These are phyloP conservation scores for Drosophila mulleri DNA, from an alignment of 2,888 invertebrate genomes.

Conservation along the genomic window DNA sequence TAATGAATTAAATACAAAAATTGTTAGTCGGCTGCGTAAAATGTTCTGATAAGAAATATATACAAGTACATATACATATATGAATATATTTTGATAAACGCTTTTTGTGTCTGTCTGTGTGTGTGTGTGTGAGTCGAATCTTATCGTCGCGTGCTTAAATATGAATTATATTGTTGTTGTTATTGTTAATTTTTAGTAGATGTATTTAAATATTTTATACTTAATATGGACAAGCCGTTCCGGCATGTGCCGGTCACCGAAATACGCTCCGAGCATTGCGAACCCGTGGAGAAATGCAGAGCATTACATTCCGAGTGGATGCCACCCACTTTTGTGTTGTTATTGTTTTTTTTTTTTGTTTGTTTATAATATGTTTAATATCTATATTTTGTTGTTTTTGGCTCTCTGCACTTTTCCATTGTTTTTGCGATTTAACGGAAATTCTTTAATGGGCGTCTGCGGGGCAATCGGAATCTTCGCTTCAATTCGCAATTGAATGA, in stretches of 20 bases:
- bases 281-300: background rate
- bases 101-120: background rate
- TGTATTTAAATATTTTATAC: background rate
- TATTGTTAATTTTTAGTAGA: slow-evolving; percentile 1
- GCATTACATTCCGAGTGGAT: slow-evolving; percentile 22
- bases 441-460: slow-evolving; percentile 49
- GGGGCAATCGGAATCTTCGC: background rate
- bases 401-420: slow-evolving; percentile 1
- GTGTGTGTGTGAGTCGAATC: slow-evolving; percentile 1
- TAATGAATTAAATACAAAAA: slow-evolving; percentile 37
- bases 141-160: slow-evolving; percentile 26
- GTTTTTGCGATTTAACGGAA: slow-evolving; percentile 2
- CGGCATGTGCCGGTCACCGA: slow-evolving; percentile 45
- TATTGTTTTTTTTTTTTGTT: background rate
- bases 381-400: background rate
- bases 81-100: slow-evolving; percentile 33
- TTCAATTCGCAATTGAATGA: slow-evolving; percentile 32
- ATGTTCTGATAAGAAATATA: slow-evolving; percentile 4
- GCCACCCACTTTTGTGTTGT: slow-evolving; percentile 33
- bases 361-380: too few relatives aligned
- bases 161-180: slow-evolving; percentile 27
- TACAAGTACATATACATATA: background rate
- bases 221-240: slow-evolving; percentile 29
- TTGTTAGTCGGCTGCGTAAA: slow-evolving; percentile 38
- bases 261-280: slow-evolving; percentile 12